Evolutionary conservation across 2,113 vertebrate species (phyloP).

Genomic region (Acanthochromis polyacanthus): DNA sequence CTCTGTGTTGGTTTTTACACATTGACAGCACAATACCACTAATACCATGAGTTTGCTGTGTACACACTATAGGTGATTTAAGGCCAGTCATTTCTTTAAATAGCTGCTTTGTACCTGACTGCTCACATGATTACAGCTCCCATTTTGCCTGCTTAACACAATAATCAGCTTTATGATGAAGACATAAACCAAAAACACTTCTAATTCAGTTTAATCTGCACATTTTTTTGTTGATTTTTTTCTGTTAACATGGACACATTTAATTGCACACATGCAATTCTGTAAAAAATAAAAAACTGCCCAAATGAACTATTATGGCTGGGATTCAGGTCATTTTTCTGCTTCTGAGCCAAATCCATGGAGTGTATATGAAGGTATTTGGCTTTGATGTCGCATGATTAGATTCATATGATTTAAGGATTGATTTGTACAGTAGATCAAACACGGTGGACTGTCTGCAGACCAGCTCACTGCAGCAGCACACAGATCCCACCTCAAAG

Average conservation of each 20-base stretch:
- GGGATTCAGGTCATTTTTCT: not conserved
- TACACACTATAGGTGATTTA: not conserved
- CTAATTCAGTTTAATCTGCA: constrained; percentile 36
- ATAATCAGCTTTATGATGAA: constrained; percentile 57
- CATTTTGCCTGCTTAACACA: constrained; percentile 42
- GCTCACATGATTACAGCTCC: constrained; percentile 23
- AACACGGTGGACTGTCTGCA: constrained; percentile 28
- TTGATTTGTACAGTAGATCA: constrained; percentile 68
- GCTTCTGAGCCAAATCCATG: not conserved
- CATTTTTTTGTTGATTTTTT: not conserved
- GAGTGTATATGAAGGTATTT: constrained; percentile 35
- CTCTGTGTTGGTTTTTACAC: not conserved
- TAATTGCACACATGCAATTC: not conserved
- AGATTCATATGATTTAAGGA: constrained; percentile 61
- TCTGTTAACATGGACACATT: constrained; percentile 3
- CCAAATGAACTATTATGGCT: not conserved
- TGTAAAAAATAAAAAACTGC: not conserved
- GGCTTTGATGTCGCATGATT: constrained; percentile 69
- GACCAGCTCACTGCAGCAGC: not conserved
- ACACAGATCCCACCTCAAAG: constrained; percentile 75
- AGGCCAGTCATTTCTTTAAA: constrained; percentile 23
- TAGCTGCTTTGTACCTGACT: not conserved
- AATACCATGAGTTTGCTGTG: not conserved
- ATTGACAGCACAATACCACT: not conserved
- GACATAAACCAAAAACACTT: constrained; percentile 8